Percentiles rank a stretch among this genome's conserved stretches.
phyloP scores from a whole-genome alignment of 2,113 vertebrate species.

The Ranitomeya variabilis region DNA sequence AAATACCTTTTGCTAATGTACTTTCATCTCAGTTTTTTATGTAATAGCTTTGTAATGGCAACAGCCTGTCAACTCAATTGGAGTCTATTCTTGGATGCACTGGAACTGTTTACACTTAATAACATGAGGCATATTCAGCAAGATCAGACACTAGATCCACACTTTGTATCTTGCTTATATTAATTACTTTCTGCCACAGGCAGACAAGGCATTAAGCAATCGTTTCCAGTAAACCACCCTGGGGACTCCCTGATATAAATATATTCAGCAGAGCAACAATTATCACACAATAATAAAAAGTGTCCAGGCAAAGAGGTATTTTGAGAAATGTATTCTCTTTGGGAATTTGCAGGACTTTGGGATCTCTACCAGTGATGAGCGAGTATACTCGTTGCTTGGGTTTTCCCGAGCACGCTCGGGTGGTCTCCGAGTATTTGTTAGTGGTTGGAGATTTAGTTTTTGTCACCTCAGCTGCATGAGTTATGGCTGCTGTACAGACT shows the following conservation, averaged over 20 bases:
- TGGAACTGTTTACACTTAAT: slow-evolving; percentile 53
- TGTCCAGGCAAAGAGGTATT: not conserved
- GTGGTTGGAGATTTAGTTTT: no score
- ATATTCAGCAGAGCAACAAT: slow-evolving; percentile 26
- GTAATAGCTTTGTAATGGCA: slow-evolving; percentile 55
- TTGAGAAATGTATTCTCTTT: not conserved
- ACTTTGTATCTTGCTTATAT: slow-evolving; percentile 37
- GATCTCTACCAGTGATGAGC: not conserved
- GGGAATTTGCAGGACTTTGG: not conserved
- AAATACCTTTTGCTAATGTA: slow-evolving; percentile 50
- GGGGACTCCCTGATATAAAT: slow-evolving; percentile 24
- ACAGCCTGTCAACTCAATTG: slow-evolving; percentile 51
- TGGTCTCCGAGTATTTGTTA: no score
- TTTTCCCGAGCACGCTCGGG: no score
- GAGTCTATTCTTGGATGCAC: slow-evolving; percentile 50
- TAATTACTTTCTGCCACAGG: slow-evolving; percentile 37
- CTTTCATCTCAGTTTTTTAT: slow-evolving; percentile 45
- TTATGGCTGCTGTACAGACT: no score
- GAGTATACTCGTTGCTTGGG: no score
- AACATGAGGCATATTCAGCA: slow-evolving; percentile 37
- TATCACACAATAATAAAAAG: not conserved
- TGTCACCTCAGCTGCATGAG: no score
- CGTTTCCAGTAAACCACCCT: slow-evolving; percentile 30
- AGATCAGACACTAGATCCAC: slow-evolving; percentile 20
- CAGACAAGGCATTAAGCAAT: slow-evolving; percentile 28